Base-by-base conservation (phyloP, 2,797 vertebrate genomes). In the Adelosebastes latens region DNA sequence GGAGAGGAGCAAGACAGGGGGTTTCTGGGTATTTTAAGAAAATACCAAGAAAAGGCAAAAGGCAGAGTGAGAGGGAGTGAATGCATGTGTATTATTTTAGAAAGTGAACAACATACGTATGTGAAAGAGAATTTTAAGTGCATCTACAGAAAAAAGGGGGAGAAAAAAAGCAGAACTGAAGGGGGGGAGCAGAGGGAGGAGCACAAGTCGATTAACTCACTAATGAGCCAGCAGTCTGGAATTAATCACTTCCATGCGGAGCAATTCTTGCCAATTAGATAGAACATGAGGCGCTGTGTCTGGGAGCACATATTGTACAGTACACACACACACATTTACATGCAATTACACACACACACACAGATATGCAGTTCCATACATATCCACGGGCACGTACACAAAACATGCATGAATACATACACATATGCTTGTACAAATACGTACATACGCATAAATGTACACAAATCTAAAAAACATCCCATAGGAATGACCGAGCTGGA, bases 221-320 rank as follows among this genome's bases (percentile, higher is more conserved):
- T 96, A 96, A 96, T 95, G 94, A 96, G 93, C 93, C 89, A 91
- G 93, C 91, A 90, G 92, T 95, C 95, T 95, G 94, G 93, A 94
- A 96, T 96, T 93, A 96, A 96, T 96, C 90, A 94, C 84, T 87
- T 94, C 94, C 96, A 95, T 95, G 93, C 94, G 95, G 93, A 92
- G 89, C 89, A 93, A 95, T 95, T 94, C 87, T 78, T 83, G 91
- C 88, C 93, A 93, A 92, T 96, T 95, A 95, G 82, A 89, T 80
- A 74, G 70, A 91, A 93, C 91, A 93, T 85, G 90, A 92, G 90
- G 92, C 87, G 39, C 84, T 80, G 77, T 60, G 88, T 92, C 89
- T 93, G 89, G 72, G 83, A 90, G 88, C 81, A 81, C 80, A 88
- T 42, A 68, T 46, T 81, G 83, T 68, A 79, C 83, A 87, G 75